Evolutionary conservation across 64 coral and sea anemone genomes (phyloP).

Genomic region (Cladopsammia gracilis): DNA sequence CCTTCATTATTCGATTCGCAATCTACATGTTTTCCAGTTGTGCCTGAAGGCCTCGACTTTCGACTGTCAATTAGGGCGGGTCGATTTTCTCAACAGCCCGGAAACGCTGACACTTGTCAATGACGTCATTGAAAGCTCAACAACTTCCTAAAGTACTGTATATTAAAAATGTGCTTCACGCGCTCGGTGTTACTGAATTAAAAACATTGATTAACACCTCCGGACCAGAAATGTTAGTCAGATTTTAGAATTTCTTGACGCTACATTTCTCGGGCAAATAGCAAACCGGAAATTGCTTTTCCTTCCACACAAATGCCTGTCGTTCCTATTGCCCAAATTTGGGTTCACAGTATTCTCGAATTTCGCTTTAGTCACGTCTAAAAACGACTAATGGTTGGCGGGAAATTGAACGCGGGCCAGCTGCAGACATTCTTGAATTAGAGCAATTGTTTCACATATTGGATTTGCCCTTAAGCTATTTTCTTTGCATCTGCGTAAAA

Average conservation of each 20-base stretch:
- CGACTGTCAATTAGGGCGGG: slow-evolving; percentile 1
- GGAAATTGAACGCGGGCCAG: background rate
- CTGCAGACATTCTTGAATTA: background rate
- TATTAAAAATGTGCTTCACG: background rate
- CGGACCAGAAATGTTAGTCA: background rate
- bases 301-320: background rate
- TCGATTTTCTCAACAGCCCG: background rate
- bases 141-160: slow-evolving; percentile 32
- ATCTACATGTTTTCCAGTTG: background rate
- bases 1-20: background rate
- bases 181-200: background rate
- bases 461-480: background rate
- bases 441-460: background rate
- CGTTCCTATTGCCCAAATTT: slow-evolving; percentile 22
- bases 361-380: slow-evolving; percentile 22
- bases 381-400: background rate
- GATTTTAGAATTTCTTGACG: background rate
- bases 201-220: background rate
- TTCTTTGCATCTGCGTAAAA: background rate
- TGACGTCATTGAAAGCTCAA: slow-evolving; percentile 26
- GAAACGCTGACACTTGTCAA: slow-evolving; percentile 47
- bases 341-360: background rate
- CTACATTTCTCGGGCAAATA: background rate
- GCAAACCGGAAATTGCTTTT: slow-evolving; percentile 22
- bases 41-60: background rate